Evolutionary conservation across 2,797 vertebrate species (phyloP).

Genomic region (Lithobates pipiens): DNA sequence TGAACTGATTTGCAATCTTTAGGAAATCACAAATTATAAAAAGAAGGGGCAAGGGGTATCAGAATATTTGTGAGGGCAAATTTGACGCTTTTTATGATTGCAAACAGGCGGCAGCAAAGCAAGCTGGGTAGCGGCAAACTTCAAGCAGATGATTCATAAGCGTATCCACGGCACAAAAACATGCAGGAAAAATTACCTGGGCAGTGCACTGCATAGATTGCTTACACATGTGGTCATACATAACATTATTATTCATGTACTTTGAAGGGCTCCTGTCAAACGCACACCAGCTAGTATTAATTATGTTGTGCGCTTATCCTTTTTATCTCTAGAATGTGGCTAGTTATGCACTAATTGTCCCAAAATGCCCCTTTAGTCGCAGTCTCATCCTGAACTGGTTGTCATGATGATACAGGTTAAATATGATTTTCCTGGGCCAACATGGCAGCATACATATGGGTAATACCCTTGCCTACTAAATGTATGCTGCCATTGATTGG

Average conservation of each 20-base stretch:
- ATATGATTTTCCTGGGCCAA: too few relatives aligned
- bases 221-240: not conserved
- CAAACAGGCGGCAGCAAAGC: slow-evolving; percentile 13
- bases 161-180: not conserved
- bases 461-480: too few relatives aligned
- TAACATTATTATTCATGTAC: not conserved
- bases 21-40: slow-evolving; percentile 58
- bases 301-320: not conserved
- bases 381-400: too few relatives aligned
- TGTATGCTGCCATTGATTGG: too few relatives aligned
- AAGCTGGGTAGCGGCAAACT: not conserved
- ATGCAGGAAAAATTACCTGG: slow-evolving; percentile 12
- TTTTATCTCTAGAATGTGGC: not conserved
- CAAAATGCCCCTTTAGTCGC: too few relatives aligned
- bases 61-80: slow-evolving; percentile 14
- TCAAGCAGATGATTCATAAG: slow-evolving; percentile 13
- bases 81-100: not conserved
- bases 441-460: too few relatives aligned
- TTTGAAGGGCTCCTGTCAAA: not conserved
- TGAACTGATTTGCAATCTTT: slow-evolving; percentile 79
- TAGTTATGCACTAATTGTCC: too few relatives aligned
- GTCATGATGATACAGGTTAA: too few relatives aligned
- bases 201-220: not conserved
- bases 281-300: not conserved
- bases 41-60: slow-evolving; percentile 52